Conservation (phyloP, 2,113 vertebrate genomes). For the Pao palembangensis region DNA sequence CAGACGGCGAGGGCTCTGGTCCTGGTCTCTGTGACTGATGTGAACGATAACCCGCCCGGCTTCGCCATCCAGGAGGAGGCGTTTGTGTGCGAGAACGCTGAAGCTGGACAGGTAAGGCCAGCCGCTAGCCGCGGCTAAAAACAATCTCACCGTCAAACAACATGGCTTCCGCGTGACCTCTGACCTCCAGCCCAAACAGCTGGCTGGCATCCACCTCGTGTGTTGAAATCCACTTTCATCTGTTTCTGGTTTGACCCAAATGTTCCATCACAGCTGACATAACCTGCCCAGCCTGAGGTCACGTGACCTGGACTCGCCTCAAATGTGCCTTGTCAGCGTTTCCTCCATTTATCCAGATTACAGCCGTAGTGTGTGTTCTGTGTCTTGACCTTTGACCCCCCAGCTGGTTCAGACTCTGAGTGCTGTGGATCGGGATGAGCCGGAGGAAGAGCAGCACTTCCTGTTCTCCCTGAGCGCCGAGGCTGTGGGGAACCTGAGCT, state of each 20-base stretch:
- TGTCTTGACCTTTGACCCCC: slow-evolving; percentile 20
- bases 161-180: slow-evolving; percentile 2
- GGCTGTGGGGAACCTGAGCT: slow-evolving; percentile 14
- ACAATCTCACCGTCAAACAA: not conserved
- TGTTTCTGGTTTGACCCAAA: too few relatives aligned
- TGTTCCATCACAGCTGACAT: too few relatives aligned
- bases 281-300: too few relatives aligned
- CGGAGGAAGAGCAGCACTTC: slow-evolving; percentile 40
- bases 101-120: slow-evolving; percentile 39
- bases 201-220: too few relatives aligned
- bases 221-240: too few relatives aligned
- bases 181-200: not conserved
- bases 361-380: too few relatives aligned
- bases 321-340: not conserved
- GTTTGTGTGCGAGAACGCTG: slow-evolving; percentile 24
- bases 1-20: slow-evolving; percentile 37
- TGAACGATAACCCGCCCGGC: slow-evolving; percentile 41
- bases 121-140: not conserved
- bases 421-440: slow-evolving; percentile 39
- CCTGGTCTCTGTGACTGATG: slow-evolving; percentile 37
- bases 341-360: too few relatives aligned
- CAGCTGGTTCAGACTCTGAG: slow-evolving; percentile 43
- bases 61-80: slow-evolving; percentile 15
- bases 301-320: too few relatives aligned
- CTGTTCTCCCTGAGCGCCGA: slow-evolving; percentile 18